Base-by-base conservation (phyloP, 2,888 invertebrate species). In the Apodemia hepburni region DNA sequence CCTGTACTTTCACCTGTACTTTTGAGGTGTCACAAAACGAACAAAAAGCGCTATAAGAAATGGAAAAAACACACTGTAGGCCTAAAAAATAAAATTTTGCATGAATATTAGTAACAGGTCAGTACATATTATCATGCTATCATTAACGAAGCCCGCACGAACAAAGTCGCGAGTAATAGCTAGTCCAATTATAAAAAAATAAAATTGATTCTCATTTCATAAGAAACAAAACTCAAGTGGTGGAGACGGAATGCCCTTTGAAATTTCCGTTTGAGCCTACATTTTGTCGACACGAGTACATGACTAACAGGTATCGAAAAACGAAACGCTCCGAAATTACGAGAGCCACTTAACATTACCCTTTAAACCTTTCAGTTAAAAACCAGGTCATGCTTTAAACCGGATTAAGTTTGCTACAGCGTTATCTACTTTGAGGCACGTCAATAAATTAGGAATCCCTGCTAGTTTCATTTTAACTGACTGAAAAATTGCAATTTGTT, bases 301-400 rank as follows among this genome's bases (percentile, higher is more conserved):
- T 22, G 0, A 22, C 17, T 18, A 49, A 49, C 49, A 51, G 51
- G 51, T 51, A 51, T 18, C 51, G 11, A 51, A 51, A 38, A 38
- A 38, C 38, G 38, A 38, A 3, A 51, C 51, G 22, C 22, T 22
- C 51, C 51, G 0, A 51, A 51, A 51, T 51, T 22, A 51, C 51
- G 51, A 51, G 22, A 22, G 18, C 22, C 51, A 51, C 51, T 51
- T 51, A 22, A 51, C 51, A 51, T 18, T 22, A 22, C 51, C 17
- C 51, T 22, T 18, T 22, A 51, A 51, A 12, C 51, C 51, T 18
- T 51, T 51, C 9, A 22, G 18, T 18, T 22, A 18, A 38, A 38
- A 51, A 51, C 51, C 18, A 51, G 49, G 49, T 49, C 49, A 49
- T 49, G 49, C 49, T 49, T 49, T 49, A 49, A 49, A 49, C 11